These are phyloP conservation scores for Parasteatoda tepidariorum DNA, from an alignment of 1,140 invertebrate species.

Conservation along the genomic window DNA sequence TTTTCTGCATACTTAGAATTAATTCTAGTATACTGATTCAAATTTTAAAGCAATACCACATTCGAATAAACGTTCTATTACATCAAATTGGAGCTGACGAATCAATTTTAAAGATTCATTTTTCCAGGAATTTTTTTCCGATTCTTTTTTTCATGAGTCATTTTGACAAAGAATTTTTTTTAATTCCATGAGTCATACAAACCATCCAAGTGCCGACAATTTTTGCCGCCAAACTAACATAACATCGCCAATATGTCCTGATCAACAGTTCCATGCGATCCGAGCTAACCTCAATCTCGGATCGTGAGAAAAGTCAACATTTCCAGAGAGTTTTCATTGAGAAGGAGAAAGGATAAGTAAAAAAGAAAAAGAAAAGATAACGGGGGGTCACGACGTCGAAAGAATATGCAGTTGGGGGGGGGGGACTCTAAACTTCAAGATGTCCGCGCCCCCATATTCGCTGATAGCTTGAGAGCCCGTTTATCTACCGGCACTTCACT, in stretches of 20 bases:
- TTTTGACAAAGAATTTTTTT: too few relatives aligned
- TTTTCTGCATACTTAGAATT: too few relatives aligned
- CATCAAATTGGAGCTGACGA: too few relatives aligned
- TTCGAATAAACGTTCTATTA: too few relatives aligned
- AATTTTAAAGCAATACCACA: too few relatives aligned
- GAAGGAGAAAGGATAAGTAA: not conserved
- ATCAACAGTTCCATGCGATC: not conserved
- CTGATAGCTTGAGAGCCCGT: not conserved
- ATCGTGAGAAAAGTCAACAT: constrained; percentile 49
- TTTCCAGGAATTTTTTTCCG: too few relatives aligned
- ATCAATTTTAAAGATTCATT: too few relatives aligned
- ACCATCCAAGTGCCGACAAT: too few relatives aligned
- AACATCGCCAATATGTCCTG: not conserved
- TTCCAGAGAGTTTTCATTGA: not conserved
- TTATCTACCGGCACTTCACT: constrained; percentile 21
- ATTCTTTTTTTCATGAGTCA: too few relatives aligned
- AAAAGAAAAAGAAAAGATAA: constrained; percentile 5
- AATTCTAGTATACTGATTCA: too few relatives aligned
- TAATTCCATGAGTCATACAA: too few relatives aligned
- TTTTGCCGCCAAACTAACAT: not conserved
- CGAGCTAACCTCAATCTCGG: constrained; percentile 1
- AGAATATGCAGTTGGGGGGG: not conserved
- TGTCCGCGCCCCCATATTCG: constrained; percentile 2
- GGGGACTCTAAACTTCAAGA: constrained; percentile 5
- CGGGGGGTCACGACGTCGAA: constrained; percentile 14